Conservation (phyloP, 2,797 vertebrate species). For the Liparis tanakae region DNA sequence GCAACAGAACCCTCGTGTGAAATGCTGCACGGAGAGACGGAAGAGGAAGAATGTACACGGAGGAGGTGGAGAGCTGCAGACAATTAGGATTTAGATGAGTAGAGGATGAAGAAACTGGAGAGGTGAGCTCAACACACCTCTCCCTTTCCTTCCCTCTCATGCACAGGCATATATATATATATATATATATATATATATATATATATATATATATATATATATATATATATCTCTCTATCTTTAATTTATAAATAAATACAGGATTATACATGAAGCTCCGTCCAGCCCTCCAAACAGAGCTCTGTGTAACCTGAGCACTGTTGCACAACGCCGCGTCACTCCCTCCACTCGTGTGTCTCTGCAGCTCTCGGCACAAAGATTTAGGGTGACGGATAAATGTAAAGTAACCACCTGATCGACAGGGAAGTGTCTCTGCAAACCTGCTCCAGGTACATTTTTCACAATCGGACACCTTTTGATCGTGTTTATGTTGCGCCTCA, state of each 20-base stretch:
- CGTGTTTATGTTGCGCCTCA: neutral
- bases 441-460: neutral
- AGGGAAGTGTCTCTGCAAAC: slow-evolving; percentile 7
- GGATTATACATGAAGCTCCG: neutral
- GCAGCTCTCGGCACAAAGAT: slow-evolving; percentile 8
- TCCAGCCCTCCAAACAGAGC: neutral
- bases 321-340: slow-evolving; percentile 3
- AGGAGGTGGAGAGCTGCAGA: slow-evolving; percentile 26
- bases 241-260: neutral
- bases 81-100: slow-evolving; percentile 41
- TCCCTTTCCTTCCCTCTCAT: slow-evolving; percentile 4
- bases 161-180: neutral
- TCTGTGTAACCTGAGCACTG: neutral
- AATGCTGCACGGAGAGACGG: neutral
- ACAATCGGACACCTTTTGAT: neutral
- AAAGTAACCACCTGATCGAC: neutral
- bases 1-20: neutral
- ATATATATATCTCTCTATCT: no score
- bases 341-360: slow-evolving; percentile 2
- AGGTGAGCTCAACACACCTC: slow-evolving; percentile 5
- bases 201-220: neutral
- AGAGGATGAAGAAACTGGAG: neutral
- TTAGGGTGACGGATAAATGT: slow-evolving; percentile 8
- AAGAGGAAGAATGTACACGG: slow-evolving; percentile 6
- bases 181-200: no score